Conservation (phyloP, 2,113 vertebrate genomes). For the Macquaria ambigua region DNA sequence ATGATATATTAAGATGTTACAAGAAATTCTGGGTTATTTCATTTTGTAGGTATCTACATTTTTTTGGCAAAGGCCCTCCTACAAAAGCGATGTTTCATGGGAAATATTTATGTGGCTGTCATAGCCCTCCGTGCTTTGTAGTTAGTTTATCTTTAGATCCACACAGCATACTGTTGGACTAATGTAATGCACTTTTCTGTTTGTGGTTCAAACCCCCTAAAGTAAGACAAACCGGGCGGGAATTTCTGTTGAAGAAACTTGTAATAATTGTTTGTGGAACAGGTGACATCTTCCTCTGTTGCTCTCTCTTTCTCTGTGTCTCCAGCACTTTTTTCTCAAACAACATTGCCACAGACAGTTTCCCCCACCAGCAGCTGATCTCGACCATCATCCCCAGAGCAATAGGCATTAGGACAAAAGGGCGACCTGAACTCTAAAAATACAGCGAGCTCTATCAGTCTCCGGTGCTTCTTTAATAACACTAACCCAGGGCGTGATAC, state of each 20-base stretch:
- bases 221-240: not conserved
- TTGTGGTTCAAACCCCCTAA: not conserved
- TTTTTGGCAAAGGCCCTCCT: not conserved
- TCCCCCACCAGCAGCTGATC: slow-evolving; percentile 23
- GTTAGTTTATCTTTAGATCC: not conserved
- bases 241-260: not conserved
- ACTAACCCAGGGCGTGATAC: slow-evolving; percentile 36
- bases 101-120: slow-evolving; percentile 13
- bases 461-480: slow-evolving; percentile 51
- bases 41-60: slow-evolving; percentile 22
- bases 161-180: not conserved
- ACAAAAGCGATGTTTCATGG: slow-evolving; percentile 11
- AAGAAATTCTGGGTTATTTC: slow-evolving; percentile 36
- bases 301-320: not conserved
- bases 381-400: slow-evolving; percentile 36
- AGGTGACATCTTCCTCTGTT: not conserved
- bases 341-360: slow-evolving; percentile 29
- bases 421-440: slow-evolving; percentile 63
- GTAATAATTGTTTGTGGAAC: not conserved
- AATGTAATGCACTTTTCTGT: not conserved
- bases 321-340: slow-evolving; percentile 12
- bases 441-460: slow-evolving; percentile 55
- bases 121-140: not conserved
- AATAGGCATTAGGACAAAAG: slow-evolving; percentile 55
- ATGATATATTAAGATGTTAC: slow-evolving; percentile 44